A percentile compares a stretch with the other conserved stretches of the same genome.
Conservation (phyloP, 2,113 vertebrate genomes). For the Murina feae region DNA sequence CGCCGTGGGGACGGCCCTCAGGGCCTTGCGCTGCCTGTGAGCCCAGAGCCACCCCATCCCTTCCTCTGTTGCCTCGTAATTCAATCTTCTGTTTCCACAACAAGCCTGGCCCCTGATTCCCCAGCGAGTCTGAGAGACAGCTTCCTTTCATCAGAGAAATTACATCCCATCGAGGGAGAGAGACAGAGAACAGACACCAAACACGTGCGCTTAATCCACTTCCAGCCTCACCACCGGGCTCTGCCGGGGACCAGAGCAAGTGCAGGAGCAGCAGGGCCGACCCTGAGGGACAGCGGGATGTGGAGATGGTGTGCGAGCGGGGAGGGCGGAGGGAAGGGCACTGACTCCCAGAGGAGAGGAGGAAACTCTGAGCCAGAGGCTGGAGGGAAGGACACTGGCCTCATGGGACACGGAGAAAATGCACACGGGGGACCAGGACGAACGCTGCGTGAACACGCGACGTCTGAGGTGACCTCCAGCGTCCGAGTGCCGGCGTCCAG, state of each 20-base stretch:
- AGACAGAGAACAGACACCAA: constrained; percentile 24
- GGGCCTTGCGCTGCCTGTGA: background rate
- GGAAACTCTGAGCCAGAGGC: background rate
- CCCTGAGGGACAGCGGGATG: background rate
- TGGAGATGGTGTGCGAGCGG: background rate
- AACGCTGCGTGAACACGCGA: background rate
- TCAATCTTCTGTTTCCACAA: constrained; percentile 22
- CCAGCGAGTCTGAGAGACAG: constrained; percentile 29
- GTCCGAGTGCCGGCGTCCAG: background rate
- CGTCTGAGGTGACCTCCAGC: background rate
- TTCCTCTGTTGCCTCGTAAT: constrained; percentile 3
- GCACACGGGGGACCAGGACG: background rate
- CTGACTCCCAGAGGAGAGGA: background rate
- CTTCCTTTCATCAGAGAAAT: constrained; percentile 44
- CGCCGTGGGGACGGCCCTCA: background rate
- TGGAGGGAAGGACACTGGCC: background rate
- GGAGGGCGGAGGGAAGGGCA: background rate
- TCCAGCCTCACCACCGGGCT: background rate
- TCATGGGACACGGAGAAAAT: background rate
- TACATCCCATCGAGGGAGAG: background rate
- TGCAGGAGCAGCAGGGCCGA: background rate
- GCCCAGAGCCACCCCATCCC: background rate
- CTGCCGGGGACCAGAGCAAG: background rate
- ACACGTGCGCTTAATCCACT: constrained; percentile 20
- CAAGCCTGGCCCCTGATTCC: constrained; percentile 42